phyloP scores from a whole-genome alignment of 2,113 vertebrate genomes.

The Varanus salvator region DNA sequence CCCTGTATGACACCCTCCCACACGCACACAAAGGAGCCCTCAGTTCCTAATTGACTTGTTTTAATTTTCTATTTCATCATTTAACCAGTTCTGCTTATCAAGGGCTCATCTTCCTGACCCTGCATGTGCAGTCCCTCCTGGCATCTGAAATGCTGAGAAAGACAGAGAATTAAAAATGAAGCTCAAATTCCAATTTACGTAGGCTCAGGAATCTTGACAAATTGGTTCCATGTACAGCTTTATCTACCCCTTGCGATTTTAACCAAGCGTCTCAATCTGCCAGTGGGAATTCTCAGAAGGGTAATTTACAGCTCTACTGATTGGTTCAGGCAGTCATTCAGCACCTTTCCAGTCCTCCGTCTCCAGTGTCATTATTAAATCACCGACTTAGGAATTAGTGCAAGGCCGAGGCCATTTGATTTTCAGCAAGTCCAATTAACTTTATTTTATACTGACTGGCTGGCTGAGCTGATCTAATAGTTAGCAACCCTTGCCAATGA shows the following conservation, averaged over 20 bases:
- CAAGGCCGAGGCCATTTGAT: slow-evolving; percentile 47
- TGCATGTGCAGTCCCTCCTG: background rate
- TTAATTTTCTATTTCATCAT: slow-evolving; percentile 1
- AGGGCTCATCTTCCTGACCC: background rate
- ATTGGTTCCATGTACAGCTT: slow-evolving; percentile 40
- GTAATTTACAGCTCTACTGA: slow-evolving; percentile 54
- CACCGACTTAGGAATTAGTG: slow-evolving; percentile 55
- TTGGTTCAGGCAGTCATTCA: slow-evolving; percentile 51
- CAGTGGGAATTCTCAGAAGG: slow-evolving; percentile 10
- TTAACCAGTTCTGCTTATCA: background rate
- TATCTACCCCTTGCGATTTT: slow-evolving; percentile 48
- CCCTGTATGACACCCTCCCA: background rate
- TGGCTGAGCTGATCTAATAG: slow-evolving; percentile 17
- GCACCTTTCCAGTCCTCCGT: slow-evolving; percentile 44
- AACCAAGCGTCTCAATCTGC: slow-evolving; percentile 52
- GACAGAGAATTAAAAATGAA: background rate
- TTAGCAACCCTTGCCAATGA: slow-evolving; percentile 19
- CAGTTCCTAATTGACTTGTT: background rate
- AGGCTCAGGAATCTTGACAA: slow-evolving; percentile 29
- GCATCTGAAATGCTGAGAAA: background rate
- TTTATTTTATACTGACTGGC: slow-evolving; percentile 47
- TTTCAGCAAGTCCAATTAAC: slow-evolving; percentile 63
- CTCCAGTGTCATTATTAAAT: slow-evolving; percentile 52
- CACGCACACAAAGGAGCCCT: background rate
- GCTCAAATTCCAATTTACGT: slow-evolving; percentile 14